phyloP scores from a whole-genome alignment of 2,797 vertebrate species.

The Pipistrellus nathusii region DNA sequence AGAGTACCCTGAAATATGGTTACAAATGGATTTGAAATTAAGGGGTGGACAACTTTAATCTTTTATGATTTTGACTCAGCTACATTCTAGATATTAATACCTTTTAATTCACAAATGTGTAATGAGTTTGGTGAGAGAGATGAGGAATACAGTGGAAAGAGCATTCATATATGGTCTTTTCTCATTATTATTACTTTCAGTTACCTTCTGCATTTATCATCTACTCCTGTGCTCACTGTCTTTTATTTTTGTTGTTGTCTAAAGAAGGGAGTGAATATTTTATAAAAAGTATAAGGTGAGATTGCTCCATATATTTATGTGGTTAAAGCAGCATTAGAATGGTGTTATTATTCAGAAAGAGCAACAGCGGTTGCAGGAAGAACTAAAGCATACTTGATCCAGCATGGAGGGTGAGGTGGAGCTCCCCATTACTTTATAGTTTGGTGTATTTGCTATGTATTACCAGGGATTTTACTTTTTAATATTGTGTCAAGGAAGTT shows the following conservation, averaged over 20 bases:
- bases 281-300: not conserved
- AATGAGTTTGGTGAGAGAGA: not conserved
- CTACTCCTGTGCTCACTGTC: not conserved
- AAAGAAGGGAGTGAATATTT: conserved; percentile 8
- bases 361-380: not conserved
- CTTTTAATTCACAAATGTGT: not conserved
- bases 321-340: not conserved
- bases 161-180: not conserved
- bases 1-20: not conserved
- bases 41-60: not conserved
- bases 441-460: not conserved
- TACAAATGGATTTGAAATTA: not conserved
- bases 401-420: not conserved
- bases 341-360: not conserved
- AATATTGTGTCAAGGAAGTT: not conserved
- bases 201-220: not conserved
- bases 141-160: not conserved
- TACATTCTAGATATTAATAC: not conserved
- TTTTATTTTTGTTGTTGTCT: conserved; percentile 8
- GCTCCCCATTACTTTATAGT: not conserved
- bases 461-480: not conserved
- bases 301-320: not conserved
- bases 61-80: not conserved
- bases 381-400: not conserved
- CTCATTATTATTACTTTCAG: not conserved